phyloP scores from a whole-genome alignment of 2,888 invertebrate genomes.

The Criorhina ranunculi region DNA sequence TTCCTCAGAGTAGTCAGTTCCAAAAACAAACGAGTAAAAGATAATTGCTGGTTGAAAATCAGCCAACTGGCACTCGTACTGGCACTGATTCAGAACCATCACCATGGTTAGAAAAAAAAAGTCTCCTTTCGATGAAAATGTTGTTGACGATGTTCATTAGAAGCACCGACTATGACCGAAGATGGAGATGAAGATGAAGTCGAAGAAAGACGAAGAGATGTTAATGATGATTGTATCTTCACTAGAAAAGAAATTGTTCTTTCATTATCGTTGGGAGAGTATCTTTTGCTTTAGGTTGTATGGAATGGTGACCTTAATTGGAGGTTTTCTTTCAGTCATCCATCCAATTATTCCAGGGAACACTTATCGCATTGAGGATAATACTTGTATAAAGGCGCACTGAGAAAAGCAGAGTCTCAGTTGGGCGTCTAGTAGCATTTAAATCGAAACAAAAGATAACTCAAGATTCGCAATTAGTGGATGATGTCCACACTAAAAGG shows the following conservation, averaged over 20 bases:
- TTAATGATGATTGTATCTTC: conserved; percentile 14
- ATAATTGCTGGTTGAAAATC: conserved; percentile 46
- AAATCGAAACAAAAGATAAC: not conserved
- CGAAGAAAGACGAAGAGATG: conserved; percentile 7
- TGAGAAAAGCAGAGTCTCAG: too few species aligned
- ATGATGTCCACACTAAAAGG: not conserved
- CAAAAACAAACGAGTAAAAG: conserved; percentile 5
- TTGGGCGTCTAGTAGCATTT: not conserved
- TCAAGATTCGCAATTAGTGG: not conserved
- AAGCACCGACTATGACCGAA: not conserved
- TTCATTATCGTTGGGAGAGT: not conserved
- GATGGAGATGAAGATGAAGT: not conserved
- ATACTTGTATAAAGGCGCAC: not conserved
- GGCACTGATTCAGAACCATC: conserved; percentile 16
- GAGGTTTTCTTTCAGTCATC: conserved; percentile 39
- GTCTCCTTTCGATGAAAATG: conserved; percentile 6
- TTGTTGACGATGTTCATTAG: conserved; percentile 10
- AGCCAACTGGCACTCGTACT: conserved; percentile 32
- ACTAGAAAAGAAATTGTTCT: conserved; percentile 31
- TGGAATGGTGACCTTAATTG: conserved; percentile 45
- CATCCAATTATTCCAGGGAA: conserved; percentile 45
- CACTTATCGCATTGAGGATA: conserved; percentile 27
- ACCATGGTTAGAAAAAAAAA: conserved; percentile 32
- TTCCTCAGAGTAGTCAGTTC: not conserved
- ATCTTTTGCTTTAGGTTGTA: conserved; percentile 18